Evolutionary conservation across 2,888 invertebrate genomes (phyloP), one percentile per base, ranked within the genome.

Genomic region (Eugnorisma glareosa): DNA sequence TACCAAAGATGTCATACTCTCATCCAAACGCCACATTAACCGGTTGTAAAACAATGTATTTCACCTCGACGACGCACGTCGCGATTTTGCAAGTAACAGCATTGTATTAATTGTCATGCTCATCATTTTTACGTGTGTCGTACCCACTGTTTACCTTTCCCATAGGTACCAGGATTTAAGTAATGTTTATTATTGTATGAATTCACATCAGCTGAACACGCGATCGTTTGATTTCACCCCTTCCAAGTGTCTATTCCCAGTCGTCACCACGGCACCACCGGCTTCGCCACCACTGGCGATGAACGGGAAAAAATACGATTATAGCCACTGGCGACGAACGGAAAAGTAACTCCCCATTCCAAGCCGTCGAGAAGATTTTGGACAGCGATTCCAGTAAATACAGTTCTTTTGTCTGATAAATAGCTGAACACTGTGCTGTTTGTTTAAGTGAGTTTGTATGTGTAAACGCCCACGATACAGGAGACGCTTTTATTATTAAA

Each of bases 1-100:
- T 63, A 72, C 18, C 31, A 35, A 40, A 57, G 37, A 63, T 51
- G 31, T 54, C 28, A 43, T 24, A 21, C 45, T 64, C 51, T 15
- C 66, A 48, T 64, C 37, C 37, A 48, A 63, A 82, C 15, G 7
- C n/a, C 31, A 67, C 35, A 64, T 21, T 18, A 69, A 54, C 78
- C 69, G 69, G 66, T 67, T n/a, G 10, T 66, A 51, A 68, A 64
- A 83, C 66, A 82, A 76, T 79, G 67, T 67, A 40, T 59, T 83
- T 66, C 69, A 77, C n/a, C 37, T 69, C 54, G 37, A 68, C 31
- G 45, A 18, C n/a, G n/a, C 54, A 18, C 15, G 37, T 82, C 59
- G 21, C 43, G 21, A 82, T 11, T 57, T 57, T 57, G n/a, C 28
- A 45, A 59, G 57, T 40, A 72, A 63, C 40, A 43, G 35, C 54